Conservation (phyloP, 2,888 invertebrate genomes). For the Physocephala rufipes region DNA sequence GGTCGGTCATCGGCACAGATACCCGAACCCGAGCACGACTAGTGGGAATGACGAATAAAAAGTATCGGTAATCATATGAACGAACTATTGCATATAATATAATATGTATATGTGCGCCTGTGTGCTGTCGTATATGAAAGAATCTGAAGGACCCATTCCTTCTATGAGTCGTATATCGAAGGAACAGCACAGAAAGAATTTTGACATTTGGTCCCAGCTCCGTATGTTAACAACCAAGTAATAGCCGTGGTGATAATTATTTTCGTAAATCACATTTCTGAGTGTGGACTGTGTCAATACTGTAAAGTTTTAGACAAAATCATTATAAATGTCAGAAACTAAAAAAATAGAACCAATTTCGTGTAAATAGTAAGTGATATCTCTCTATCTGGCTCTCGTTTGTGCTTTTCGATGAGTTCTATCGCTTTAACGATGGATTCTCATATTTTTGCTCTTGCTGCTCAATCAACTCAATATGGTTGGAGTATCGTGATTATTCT, state of each 20-base stretch:
- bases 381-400: slow-evolving; percentile 33
- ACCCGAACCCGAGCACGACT: slow-evolving; percentile 41
- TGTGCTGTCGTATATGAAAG: neutral
- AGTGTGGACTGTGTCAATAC: no score
- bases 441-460: neutral
- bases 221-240: neutral
- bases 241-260: neutral
- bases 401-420: slow-evolving; percentile 38
- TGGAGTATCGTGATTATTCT: neutral
- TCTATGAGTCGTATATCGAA: no score
- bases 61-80: slow-evolving; percentile 17
- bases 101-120: no score
- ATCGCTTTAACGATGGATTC: neutral
- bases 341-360: no score
- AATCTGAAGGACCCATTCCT: slow-evolving; percentile 29
- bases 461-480: neutral
- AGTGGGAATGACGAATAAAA: slow-evolving; percentile 35
- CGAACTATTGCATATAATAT: no score
- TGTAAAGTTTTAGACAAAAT: no score
- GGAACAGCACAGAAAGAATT: slow-evolving; percentile 5
- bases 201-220: slow-evolving; percentile 6
- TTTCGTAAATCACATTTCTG: no score
- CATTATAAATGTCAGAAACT: no score
- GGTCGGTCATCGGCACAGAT: slow-evolving; percentile 64
- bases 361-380: no score